Evolutionary conservation across 2,797 vertebrate species (phyloP), one percentile per base, ranked within the genome.

Genomic region (Danio tinwini): DNA sequence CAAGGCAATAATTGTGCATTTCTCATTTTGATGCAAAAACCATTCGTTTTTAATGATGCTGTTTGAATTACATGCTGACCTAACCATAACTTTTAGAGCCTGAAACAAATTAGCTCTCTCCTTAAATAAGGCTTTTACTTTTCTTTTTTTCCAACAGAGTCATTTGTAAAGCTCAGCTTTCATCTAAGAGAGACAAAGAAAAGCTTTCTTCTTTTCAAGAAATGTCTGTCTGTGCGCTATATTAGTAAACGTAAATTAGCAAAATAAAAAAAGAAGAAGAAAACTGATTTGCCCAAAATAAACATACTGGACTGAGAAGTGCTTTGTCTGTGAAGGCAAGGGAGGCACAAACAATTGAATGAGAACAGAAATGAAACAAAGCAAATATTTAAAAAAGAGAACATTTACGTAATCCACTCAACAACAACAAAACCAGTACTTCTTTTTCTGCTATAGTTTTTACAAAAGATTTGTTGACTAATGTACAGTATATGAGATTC

Each of bases 101-200:
- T n/a, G 14, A 78, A 80, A 80, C 49, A 83, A 72, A 82, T 76
- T 19, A 79, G n/a, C 80, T 83, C 68, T 78, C 59, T 78, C 40
- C 39, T 80, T 76, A 68, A 78, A 83, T 85, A 62, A 59, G n/a
- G 42, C 44, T 78, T 19, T 10, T 29, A 10, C 68, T 58, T 78
- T 12, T 13, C 13, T 13, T 70, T 61, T 19, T 63, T 4, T 14
- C 56, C 49, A 11, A 45, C 45, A 55, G 74, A n/a, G n/a, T 14
- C 62, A 42, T 58, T 71, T 76, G 74, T 40, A 14, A 68, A 71
- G 52, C 63, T 83, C 79, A 50, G 59, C 74, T 79, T 84, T 77
- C 47, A 79, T 52, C 67, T 40, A 53, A 53, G 77, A 19, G 39
- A 78, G 56, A 61, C n/a, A 73, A 61, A 13, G 12, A 69, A 81